A percentile compares a stretch with the other conserved stretches of the same genome.
Evolutionary conservation across 2,797 vertebrate genomes (phyloP).

Genomic region (Botia almorhae): DNA sequence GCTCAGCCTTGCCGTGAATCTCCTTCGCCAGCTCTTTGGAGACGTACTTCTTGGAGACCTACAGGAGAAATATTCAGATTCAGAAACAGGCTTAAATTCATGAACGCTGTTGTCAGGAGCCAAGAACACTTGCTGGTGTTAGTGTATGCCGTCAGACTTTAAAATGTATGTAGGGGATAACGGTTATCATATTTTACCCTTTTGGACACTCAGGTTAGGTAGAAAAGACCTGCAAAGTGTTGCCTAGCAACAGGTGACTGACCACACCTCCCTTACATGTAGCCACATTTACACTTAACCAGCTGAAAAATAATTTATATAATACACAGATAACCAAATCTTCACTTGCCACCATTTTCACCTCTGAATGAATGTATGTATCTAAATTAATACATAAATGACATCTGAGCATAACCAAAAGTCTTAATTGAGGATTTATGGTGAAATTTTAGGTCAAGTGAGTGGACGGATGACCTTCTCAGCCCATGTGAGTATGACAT

Average conservation of each 20-base stretch:
- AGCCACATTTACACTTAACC: background rate
- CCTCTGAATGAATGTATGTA: too few relatives aligned
- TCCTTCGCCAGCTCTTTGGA: slow-evolving; percentile 99
- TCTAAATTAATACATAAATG: too few relatives aligned
- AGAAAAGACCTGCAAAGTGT: background rate
- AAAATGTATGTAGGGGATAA: background rate
- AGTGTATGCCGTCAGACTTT: too few relatives aligned
- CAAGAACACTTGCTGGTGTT: background rate
- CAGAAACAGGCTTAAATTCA: background rate
- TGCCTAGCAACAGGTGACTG: slow-evolving; percentile 17
- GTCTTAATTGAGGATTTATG: too few relatives aligned
- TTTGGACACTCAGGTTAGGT: background rate
- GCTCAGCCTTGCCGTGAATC: slow-evolving; percentile 95
- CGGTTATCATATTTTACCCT: background rate
- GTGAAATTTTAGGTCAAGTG: background rate
- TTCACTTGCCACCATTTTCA: too few relatives aligned
- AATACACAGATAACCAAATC: background rate
- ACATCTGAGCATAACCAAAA: too few relatives aligned
- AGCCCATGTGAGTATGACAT: slow-evolving; percentile 95
- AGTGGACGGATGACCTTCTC: slow-evolving; percentile 84
- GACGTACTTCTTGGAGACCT: slow-evolving; percentile 98
- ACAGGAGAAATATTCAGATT: background rate
- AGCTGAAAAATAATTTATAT: too few relatives aligned
- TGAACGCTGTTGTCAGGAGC: background rate
- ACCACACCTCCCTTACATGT: background rate